Evolutionary conservation across 1,140 invertebrate species (phyloP), one percentile per base, ranked within the genome.

Genomic region (Drosophila sp.): DNA sequence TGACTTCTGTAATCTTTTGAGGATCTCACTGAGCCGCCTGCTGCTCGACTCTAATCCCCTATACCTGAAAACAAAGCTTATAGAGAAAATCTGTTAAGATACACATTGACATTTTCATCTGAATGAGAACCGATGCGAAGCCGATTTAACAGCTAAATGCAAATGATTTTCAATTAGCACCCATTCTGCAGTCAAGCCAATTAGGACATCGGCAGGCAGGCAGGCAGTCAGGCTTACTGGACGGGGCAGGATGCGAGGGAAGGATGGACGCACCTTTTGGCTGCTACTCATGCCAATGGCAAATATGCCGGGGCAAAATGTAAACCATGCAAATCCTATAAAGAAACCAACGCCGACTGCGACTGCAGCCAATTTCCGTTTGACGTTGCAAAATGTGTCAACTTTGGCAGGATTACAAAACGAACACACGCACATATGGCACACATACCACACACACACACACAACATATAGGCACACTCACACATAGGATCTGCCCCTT

Each of bases 351-450:
- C 61, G 62, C 27, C 66, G 72, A 74, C 72, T 72, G 58, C 54
- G 66, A 72, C 63, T 76, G 80, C 76, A 72, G 76, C 72, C 80
- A 83, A 82, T 83, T 83, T 84, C 80, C 80, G 80, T 54, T 83
- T 84, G 80, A 80, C 78, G 72, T 84, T 83, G 66, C 76, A 51
- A 83, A 83, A 83, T 83, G 72, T 83, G 80, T 83, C 76, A 84
- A 76, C 76, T 83, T 69, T 83, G 80, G 80, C 80, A 79, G 80
- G 80, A 83, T 84, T 83, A 76, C 72, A 64, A 59, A 58, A 45
- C 70, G 36, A 64, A 78, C 61, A 80, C 43, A 72, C 36, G 41
- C 43, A 58, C 50, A 56, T 32, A 36, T 53, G 50, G 7, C 29
- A 61, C 3, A 25, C 27, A 36, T 16, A 5, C 7, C 36, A 18